Percentiles rank a stretch among this genome's conserved stretches.
Evolutionary conservation across 2,113 vertebrate species (phyloP).

Genomic region (Pseudorectes ferrugineus): DNA sequence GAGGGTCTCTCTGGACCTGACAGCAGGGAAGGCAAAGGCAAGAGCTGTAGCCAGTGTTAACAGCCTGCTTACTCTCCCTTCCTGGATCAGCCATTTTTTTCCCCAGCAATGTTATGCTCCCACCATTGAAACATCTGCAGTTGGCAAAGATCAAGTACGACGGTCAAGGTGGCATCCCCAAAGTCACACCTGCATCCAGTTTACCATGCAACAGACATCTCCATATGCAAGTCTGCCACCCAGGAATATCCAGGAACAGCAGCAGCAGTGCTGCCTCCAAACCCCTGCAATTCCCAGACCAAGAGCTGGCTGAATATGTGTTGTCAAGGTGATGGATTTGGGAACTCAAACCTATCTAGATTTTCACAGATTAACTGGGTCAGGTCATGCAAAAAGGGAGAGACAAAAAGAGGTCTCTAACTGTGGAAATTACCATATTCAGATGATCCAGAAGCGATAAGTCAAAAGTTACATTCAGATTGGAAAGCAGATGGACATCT

Average conservation of each 20-base stretch:
- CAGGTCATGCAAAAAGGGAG: background rate
- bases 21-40: background rate
- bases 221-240: background rate
- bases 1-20: constrained; percentile 84
- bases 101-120: background rate
- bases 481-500: background rate
- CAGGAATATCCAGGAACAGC: background rate
- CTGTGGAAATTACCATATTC: background rate
- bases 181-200: background rate
- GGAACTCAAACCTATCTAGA: background rate
- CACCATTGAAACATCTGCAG: background rate
- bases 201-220: background rate
- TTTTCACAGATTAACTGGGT: background rate
- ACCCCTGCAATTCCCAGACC: background rate
- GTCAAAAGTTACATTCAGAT: background rate
- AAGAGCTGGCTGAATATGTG: background rate
- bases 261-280: background rate
- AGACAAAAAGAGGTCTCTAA: background rate
- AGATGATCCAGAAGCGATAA: background rate
- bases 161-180: background rate
- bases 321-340: background rate
- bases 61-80: background rate
- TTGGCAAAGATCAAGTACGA: rapidly evolving
- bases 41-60: background rate
- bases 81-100: background rate